Percentiles rank a stretch among this genome's conserved stretches.
phyloP scores from a whole-genome alignment of 1,140 invertebrate species.

The Drosophila insularis region DNA sequence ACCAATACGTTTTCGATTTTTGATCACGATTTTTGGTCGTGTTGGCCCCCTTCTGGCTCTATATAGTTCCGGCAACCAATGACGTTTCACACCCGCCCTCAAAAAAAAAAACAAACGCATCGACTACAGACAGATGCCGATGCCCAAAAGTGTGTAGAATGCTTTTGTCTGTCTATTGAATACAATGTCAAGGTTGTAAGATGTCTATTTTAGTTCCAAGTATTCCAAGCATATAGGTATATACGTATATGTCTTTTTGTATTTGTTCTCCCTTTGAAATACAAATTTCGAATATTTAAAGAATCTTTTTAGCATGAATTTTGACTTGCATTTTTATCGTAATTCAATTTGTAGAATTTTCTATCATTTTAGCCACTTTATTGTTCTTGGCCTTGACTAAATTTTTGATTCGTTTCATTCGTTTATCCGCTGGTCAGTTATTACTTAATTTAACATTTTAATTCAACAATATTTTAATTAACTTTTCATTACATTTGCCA shows the following conservation, averaged over 20 bases:
- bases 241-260: neutral
- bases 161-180: neutral
- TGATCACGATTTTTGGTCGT: conserved; percentile 56
- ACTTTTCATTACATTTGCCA: conserved; percentile 7
- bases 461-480: neutral
- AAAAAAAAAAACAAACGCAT: neutral
- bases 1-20: conserved; percentile 42
- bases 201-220: neutral
- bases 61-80: conserved; percentile 58
- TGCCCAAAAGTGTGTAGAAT: conserved; percentile 4
- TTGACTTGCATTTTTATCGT: neutral
- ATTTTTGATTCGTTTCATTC: neutral
- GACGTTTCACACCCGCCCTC: conserved; percentile 38
- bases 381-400: neutral
- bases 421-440: neutral
- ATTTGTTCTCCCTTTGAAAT: neutral
- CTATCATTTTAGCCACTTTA: neutral
- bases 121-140: neutral
- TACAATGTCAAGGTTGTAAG: conserved; percentile 4
- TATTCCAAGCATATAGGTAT: neutral
- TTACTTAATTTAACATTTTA: neutral
- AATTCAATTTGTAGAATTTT: neutral
- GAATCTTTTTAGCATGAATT: conserved; percentile 2
- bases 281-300: neutral
- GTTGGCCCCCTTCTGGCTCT: conserved; percentile 13